Conservation (phyloP, 2,888 invertebrate genomes). For the Rhamphomyia laevipes region DNA sequence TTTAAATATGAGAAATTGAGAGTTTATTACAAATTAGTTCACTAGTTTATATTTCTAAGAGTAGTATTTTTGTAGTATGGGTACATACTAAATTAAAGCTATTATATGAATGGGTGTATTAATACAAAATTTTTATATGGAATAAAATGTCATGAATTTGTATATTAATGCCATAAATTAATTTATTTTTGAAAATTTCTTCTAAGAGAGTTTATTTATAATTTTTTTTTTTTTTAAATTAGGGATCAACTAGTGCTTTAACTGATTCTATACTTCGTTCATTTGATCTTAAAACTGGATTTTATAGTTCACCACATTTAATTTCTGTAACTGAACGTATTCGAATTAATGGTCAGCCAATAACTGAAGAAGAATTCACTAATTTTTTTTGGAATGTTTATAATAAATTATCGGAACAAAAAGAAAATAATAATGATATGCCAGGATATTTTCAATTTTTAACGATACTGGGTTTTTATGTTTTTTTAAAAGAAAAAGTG, state of each 20-base stretch:
- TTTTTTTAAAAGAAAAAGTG: constrained; percentile 73
- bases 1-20: too few species aligned
- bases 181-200: neutral
- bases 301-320: constrained; percentile 94
- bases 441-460: constrained; percentile 92
- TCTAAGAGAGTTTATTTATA: too few species aligned
- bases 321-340: constrained; percentile 86
- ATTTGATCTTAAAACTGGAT: constrained; percentile 80
- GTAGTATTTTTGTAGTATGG: too few species aligned
- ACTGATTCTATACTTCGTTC: constrained; percentile 77
- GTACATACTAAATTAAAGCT: too few species aligned
- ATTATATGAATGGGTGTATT: too few species aligned
- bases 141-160: too few species aligned
- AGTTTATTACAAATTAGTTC: too few species aligned
- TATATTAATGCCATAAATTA: too few species aligned
- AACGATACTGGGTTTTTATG: constrained; percentile 79
- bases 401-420: constrained; percentile 42
- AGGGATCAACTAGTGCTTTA: constrained; percentile 88
- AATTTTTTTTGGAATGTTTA: constrained; percentile 74
- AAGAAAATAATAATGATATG: constrained; percentile 56
- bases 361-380: constrained; percentile 62
- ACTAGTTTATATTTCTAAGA: too few species aligned
- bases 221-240: constrained; percentile 11
- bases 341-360: constrained; percentile 69
- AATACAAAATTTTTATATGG: too few species aligned